Evolutionary conservation across 2,888 invertebrate species (phyloP).

Genomic region (Tanaodytes sp.): DNA sequence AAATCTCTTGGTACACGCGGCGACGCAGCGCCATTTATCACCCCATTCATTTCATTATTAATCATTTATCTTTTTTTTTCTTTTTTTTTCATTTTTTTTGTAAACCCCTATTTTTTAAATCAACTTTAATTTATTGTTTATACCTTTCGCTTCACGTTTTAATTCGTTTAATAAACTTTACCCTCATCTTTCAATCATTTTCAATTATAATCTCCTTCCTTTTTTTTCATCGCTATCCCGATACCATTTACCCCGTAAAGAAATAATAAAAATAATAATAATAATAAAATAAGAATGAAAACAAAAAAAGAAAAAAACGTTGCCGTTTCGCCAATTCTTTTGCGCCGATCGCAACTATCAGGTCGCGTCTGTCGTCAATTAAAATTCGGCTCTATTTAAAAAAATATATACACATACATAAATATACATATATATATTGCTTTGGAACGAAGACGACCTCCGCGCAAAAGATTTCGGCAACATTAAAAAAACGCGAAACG

Average conservation of each 20-base stretch:
- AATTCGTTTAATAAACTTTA: neutral
- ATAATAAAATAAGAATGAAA: too few relatives aligned
- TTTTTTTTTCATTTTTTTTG: neutral
- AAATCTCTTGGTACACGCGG: slow-evolving; percentile 65
- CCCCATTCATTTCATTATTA: neutral
- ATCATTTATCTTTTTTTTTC: neutral
- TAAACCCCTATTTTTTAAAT: too few relatives aligned
- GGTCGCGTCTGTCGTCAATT: too few relatives aligned
- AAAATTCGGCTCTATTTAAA: slow-evolving; percentile 37
- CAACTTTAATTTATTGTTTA: too few relatives aligned
- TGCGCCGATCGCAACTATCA: slow-evolving; percentile 44
- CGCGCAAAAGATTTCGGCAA: slow-evolving; percentile 46
- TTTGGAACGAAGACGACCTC: slow-evolving; percentile 46
- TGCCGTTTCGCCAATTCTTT: slow-evolving; percentile 54
- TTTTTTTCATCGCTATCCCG: neutral
- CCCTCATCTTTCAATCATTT: too few relatives aligned
- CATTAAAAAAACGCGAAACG: slow-evolving; percentile 48
- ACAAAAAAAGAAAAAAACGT: too few relatives aligned
- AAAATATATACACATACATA: slow-evolving; percentile 36
- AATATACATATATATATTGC: slow-evolving; percentile 43
- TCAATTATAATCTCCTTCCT: slow-evolving; percentile 59
- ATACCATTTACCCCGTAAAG: neutral
- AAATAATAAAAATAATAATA: too few relatives aligned
- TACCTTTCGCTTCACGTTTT: too few relatives aligned
- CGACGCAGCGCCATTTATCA: slow-evolving; percentile 60